Base-by-base conservation (phyloP, 1,140 invertebrate species). In the Vollenhovia emeryi region DNA sequence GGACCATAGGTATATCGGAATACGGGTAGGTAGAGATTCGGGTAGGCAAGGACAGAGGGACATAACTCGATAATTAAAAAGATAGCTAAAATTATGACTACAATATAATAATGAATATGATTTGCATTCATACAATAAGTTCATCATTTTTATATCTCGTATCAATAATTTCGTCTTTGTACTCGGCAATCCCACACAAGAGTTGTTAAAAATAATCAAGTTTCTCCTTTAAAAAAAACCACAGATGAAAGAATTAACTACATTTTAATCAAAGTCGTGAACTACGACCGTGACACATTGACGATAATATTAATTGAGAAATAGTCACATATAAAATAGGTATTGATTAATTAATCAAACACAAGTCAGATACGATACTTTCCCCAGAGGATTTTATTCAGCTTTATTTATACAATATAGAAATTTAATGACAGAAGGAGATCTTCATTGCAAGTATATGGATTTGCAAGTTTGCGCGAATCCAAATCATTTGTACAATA, bases 351-450 rank as follows among this genome's bases (percentile, higher is more conserved):
- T 75, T 60, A 75, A 13, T 60, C 11, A 60, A 74, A 21, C 71
- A 69, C 48, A 78, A 84, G 80, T 30, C 36, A 75, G 40, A 64
- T 83, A 84, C 43, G 79, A 82, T 90, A 87, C 86, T 93, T 92
- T 92, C 86, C 92, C 92, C 91, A 93, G 84, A 92, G 87, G 83
- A 93, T 93, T 93, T 93, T 93, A 93, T 93, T 93, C 90, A 92
- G 82, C 89, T 93, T 93, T 85, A 91, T 93, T 93, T 93, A 92
- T 93, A 93, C 92, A 93, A 93, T 93, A 92, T 93, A 93, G 90
- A 93, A 93, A 93, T 90, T 92, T 86, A 91, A 93, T 91, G 91
- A 92, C 85, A 89, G 62, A 52, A 68, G 76, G 89, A 92, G 92
- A 90, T 91, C 89, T 82, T 89, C 78, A 91, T 90, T 88, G 66